Conservation (phyloP, 1,140 invertebrate genomes). For the Mycetomoellerius zeteki region DNA sequence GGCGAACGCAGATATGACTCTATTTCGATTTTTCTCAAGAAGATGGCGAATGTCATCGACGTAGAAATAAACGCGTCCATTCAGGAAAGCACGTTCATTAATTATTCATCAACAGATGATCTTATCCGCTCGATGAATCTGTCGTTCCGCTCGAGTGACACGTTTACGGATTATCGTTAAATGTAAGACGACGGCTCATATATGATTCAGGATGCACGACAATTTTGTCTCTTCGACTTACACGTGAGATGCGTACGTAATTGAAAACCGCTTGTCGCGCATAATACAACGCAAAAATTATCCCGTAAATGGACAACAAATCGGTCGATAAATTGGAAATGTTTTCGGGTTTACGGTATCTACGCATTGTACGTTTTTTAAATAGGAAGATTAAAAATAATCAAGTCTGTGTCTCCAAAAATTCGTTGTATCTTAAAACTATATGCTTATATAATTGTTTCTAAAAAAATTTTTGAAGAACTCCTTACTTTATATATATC, state of each 20-base stretch:
- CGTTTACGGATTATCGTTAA: conserved; percentile 46
- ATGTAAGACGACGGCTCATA: conserved; percentile 12
- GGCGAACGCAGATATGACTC: neutral
- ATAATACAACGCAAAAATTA: neutral
- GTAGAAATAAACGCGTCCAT: conserved; percentile 23
- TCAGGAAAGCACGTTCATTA: conserved; percentile 13
- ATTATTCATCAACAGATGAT: conserved; percentile 38
- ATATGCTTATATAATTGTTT: neutral
- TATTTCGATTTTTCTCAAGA: neutral
- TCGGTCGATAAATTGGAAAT: neutral
- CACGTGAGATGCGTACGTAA: neutral
- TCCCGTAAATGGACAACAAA: neutral
- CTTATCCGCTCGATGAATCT: neutral
- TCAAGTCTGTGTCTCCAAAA: neutral
- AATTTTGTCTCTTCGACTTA: conserved; percentile 4
- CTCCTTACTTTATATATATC: neutral
- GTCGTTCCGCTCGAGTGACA: conserved; percentile 20
- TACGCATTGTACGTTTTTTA: neutral
- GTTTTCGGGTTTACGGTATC: neutral
- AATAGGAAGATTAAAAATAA: neutral
- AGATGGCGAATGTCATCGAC: neutral
- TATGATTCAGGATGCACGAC: conserved; percentile 18
- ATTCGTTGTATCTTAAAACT: neutral
- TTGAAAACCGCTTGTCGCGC: neutral
- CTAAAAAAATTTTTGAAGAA: neutral